Percentiles rank a stretch among this genome's conserved stretches.
phyloP scores from a whole-genome alignment of 2,888 invertebrate species.

The Unio pictorum region DNA sequence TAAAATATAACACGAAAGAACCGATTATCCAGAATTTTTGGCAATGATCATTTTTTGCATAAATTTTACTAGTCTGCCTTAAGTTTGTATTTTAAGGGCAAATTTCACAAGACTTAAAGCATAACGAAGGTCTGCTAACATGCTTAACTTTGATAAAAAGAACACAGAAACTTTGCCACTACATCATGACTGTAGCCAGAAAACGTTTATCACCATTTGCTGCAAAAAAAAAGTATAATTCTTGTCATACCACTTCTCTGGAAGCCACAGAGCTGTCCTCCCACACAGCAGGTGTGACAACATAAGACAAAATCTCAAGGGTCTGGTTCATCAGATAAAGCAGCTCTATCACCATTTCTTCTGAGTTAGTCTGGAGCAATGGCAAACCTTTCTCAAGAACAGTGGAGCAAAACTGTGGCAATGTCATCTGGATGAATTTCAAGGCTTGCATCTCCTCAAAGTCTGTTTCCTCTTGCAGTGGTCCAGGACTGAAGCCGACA shows the following conservation, averaged over 20 bases:
- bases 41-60: too few relatives aligned
- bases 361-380: conserved; percentile 48
- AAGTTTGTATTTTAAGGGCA: too few relatives aligned
- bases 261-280: conserved; percentile 59
- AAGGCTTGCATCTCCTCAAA: conserved; percentile 58
- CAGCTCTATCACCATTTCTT: conserved; percentile 41
- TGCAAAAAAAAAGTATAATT: neutral
- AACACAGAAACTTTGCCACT: too few relatives aligned
- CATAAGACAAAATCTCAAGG: conserved; percentile 41
- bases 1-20: too few relatives aligned
- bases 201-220: too few relatives aligned
- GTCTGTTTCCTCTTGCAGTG: conserved; percentile 52
- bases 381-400: conserved; percentile 58
- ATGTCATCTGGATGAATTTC: conserved; percentile 64
- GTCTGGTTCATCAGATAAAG: conserved; percentile 51
- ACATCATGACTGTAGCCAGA: too few relatives aligned
- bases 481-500: conserved; percentile 43
- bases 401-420: conserved; percentile 65
- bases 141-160: too few relatives aligned
- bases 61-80: too few relatives aligned
- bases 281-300: conserved; percentile 57
- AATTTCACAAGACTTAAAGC: too few relatives aligned
- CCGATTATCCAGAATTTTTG: too few relatives aligned
- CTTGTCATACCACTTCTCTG: conserved; percentile 57
- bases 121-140: too few relatives aligned